Conservation (phyloP, 2,888 invertebrate genomes). For the Scaptomyza tumidula region DNA sequence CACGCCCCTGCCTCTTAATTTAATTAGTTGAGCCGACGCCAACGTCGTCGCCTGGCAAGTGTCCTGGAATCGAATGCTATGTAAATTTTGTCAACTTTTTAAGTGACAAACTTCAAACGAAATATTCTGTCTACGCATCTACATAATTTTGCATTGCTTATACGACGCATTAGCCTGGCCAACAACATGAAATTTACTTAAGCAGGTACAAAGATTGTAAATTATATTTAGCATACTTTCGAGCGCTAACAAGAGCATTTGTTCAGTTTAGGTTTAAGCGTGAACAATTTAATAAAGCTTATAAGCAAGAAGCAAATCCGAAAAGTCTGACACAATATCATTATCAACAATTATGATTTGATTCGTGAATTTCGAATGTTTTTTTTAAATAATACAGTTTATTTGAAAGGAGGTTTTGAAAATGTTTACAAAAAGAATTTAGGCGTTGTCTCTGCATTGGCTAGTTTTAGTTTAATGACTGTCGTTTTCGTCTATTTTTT, state of each 20-base stretch:
- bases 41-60: slow-evolving; percentile 34
- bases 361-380: too few species aligned
- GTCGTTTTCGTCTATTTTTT: slow-evolving; percentile 10
- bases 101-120: slow-evolving; percentile 71
- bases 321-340: too few species aligned
- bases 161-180: slow-evolving; percentile 23
- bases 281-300: not conserved
- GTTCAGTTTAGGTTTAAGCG: slow-evolving; percentile 1
- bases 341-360: too few species aligned
- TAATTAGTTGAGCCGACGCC: slow-evolving; percentile 57
- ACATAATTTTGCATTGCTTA: slow-evolving; percentile 56
- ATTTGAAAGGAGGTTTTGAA: too few species aligned
- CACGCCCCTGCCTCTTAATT: slow-evolving; percentile 71
- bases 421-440: not conserved
- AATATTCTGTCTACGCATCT: slow-evolving; percentile 56
- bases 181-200: slow-evolving; percentile 12
- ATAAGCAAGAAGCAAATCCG: too few species aligned
- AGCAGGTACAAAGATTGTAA: slow-evolving; percentile 8
- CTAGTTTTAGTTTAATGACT: not conserved
- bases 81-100: slow-evolving; percentile 72
- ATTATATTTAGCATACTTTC: not conserved
- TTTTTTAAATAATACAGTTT: too few species aligned
- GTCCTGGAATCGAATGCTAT: slow-evolving; percentile 51
- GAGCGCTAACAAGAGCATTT: not conserved
- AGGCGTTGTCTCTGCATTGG: not conserved